phyloP scores from a whole-genome alignment of 2,888 invertebrate genomes.

The Caenorhabditis sp. region DNA sequence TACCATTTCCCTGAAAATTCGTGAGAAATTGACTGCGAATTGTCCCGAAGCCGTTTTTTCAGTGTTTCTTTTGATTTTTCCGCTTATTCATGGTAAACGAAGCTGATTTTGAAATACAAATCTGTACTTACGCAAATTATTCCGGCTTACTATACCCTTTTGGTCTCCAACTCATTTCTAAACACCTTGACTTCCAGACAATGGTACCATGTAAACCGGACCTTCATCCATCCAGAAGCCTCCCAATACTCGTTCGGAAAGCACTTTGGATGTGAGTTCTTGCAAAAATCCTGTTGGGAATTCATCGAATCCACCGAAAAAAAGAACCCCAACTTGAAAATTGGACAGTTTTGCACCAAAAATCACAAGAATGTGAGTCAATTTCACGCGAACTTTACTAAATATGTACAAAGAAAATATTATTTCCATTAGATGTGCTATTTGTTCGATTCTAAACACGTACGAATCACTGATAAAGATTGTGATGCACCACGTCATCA shows the following conservation, averaged over 20 bases:
- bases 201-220: constrained; percentile 71
- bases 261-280: constrained; percentile 72
- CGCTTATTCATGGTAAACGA: too few relatives aligned
- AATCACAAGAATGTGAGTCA: constrained; percentile 22
- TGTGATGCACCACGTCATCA: constrained; percentile 4
- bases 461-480: background rate
- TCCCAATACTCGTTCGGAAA: constrained; percentile 68
- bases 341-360: constrained; percentile 41
- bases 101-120: too few relatives aligned
- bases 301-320: constrained; percentile 49
- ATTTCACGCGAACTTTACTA: background rate
- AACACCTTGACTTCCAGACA: constrained; percentile 39
- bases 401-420: too few relatives aligned
- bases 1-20: too few relatives aligned
- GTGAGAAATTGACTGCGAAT: too few relatives aligned
- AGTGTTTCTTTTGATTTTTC: too few relatives aligned
- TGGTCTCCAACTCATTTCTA: too few relatives aligned
- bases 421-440: constrained; percentile 26
- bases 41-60: too few relatives aligned
- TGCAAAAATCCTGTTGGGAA: constrained; percentile 68
- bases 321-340: background rate
- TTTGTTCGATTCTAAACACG: background rate
- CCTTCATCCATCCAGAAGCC: constrained; percentile 61
- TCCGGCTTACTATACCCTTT: too few relatives aligned
- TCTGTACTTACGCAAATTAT: too few relatives aligned